Evolutionary conservation across 2,888 invertebrate genomes (phyloP).

Genomic region (Catocala sponsa): DNA sequence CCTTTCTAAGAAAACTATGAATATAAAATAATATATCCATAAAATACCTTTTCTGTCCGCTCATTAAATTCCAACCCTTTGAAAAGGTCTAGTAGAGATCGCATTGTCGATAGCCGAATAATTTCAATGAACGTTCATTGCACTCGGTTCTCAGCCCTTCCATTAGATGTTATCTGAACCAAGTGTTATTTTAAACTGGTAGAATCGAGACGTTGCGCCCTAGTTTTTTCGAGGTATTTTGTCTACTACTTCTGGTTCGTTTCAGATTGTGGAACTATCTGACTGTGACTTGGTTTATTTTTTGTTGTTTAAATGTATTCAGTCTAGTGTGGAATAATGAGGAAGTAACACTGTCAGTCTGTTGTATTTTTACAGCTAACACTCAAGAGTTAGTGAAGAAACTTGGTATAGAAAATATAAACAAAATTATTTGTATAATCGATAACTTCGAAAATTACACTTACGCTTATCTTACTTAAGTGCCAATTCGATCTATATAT

Average conservation of each 20-base stretch:
- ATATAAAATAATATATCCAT: conserved; percentile 42
- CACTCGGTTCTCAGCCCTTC: conserved; percentile 44
- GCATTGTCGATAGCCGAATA: conserved; percentile 66
- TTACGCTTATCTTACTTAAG: no score
- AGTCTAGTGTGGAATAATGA: no score
- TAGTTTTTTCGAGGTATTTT: conserved; percentile 16
- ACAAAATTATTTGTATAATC: no score
- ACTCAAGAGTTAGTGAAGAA: no score
- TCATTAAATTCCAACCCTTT: conserved; percentile 65
- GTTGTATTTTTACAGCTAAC: no score
- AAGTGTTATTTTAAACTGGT: conserved; percentile 17
- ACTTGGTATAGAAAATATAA: no score
- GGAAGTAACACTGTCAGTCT: not conserved
- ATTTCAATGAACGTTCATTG: conserved; percentile 76
- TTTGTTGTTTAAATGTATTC: no score
- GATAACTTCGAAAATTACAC: no score
- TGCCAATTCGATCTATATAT: no score
- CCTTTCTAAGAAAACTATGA: conserved; percentile 27
- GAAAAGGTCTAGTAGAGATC: conserved; percentile 65
- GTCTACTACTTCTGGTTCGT: conserved; percentile 8
- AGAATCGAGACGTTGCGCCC: conserved; percentile 16
- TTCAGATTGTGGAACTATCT: not conserved
- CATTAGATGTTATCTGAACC: conserved; percentile 43
- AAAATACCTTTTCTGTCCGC: conserved; percentile 47
- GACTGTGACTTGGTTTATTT: no score